Evolutionary conservation across 1,140 invertebrate genomes (phyloP).

Genomic region (Maconellicoccus hirsutus): DNA sequence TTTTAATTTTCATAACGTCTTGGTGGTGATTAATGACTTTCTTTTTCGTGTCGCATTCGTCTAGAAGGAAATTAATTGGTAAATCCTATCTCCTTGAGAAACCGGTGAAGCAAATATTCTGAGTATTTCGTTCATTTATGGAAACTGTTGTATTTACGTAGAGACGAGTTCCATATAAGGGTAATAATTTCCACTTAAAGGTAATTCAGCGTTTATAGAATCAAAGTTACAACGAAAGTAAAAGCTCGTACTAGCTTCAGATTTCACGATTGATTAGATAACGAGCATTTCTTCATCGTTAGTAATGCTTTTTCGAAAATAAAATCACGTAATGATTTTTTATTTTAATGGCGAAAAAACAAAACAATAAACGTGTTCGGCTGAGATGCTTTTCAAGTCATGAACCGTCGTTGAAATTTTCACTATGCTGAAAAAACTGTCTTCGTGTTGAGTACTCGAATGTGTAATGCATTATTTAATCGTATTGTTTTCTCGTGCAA

Average conservation of each 20-base stretch:
- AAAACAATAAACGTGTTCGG: not conserved
- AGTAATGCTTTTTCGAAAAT: too few species aligned
- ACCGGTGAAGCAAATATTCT: not conserved
- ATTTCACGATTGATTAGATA: not conserved
- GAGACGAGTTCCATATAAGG: not conserved
- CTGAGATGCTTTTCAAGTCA: not conserved
- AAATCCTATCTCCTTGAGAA: not conserved
- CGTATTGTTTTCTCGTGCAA: not conserved
- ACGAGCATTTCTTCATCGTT: not conserved
- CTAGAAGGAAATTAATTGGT: not conserved
- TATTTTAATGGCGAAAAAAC: too few species aligned
- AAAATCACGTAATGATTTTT: too few species aligned
- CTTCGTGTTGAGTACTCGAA: not conserved
- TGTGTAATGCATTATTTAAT: not conserved
- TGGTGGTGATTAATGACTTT: too few species aligned
- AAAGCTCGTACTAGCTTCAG: not conserved
- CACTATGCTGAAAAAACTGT: not conserved
- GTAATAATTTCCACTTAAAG: not conserved
- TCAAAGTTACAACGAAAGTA: not conserved
- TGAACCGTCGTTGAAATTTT: not conserved
- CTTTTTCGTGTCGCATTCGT: too few species aligned
- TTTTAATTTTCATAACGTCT: not conserved
- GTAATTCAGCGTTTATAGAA: not conserved
- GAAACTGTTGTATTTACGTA: not conserved
- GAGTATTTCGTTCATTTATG: not conserved